A percentile compares a stretch with the other conserved stretches of the same genome.
These are phyloP conservation scores for Zaprionus gabonicus DNA, from an alignment of 1,140 invertebrate species.

Conservation along the genomic window DNA sequence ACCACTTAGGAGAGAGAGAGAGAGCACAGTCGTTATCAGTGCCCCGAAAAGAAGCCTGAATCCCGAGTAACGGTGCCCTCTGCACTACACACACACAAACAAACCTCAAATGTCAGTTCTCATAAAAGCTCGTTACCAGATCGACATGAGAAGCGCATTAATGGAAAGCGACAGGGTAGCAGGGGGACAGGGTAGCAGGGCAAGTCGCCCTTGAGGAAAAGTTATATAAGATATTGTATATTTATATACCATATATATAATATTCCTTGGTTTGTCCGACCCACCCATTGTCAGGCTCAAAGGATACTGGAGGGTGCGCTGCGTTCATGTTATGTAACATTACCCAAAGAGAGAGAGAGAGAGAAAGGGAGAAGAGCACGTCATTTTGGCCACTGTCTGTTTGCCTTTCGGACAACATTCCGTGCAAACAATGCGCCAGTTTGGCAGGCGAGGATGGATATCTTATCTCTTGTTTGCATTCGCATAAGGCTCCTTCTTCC, in stretches of 20 bases:
- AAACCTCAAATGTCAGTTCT: constrained; percentile 81
- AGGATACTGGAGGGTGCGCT: constrained; percentile 72
- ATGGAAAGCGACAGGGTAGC: constrained; percentile 54
- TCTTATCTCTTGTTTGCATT: constrained; percentile 82
- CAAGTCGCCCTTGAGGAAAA: constrained; percentile 31
- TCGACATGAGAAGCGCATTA: constrained; percentile 80
- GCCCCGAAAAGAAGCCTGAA: constrained; percentile 15
- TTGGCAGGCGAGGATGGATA: constrained; percentile 59
- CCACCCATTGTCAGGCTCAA: constrained; percentile 39
- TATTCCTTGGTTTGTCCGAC: background rate
- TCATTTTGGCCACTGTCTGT: constrained; percentile 47
- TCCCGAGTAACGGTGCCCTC: constrained; percentile 19
- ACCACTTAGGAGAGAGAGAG: constrained; percentile 72
- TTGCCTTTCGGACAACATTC: constrained; percentile 69
- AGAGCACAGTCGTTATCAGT: constrained; percentile 45
- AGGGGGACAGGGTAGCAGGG: constrained; percentile 4
- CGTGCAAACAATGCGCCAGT: constrained; percentile 61
- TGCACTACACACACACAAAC: constrained; percentile 76
- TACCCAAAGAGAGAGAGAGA: constrained; percentile 46
- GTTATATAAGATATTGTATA: background rate
- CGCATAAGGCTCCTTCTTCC: constrained; percentile 62
- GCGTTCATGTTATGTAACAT: constrained; percentile 69
- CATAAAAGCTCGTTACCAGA: constrained; percentile 57
- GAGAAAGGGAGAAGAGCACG: constrained; percentile 8
- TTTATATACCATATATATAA: background rate